Evolutionary conservation across 2,888 invertebrate genomes (phyloP).

Genomic region (Neocrepidodera transversa): DNA sequence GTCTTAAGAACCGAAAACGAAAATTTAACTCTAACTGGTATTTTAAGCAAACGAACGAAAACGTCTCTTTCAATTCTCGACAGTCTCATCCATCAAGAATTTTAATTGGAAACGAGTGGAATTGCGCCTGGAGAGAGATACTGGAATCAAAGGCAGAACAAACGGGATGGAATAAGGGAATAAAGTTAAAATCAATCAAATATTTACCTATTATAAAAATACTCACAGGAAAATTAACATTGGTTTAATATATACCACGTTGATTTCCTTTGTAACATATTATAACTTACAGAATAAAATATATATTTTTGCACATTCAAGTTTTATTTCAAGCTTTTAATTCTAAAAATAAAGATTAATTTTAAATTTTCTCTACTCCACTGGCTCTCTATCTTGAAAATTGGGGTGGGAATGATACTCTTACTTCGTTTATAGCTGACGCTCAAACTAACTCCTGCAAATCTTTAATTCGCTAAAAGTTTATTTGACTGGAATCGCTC

Average conservation of each 20-base stretch:
- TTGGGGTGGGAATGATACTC: slow-evolving; percentile 39
- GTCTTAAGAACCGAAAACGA: background rate
- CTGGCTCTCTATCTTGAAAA: slow-evolving; percentile 7
- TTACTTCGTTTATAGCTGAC: slow-evolving; percentile 40
- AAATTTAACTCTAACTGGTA: slow-evolving; percentile 6
- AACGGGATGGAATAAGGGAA: background rate
- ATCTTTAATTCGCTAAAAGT: slow-evolving; percentile 45
- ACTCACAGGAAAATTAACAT: background rate
- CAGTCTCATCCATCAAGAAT: slow-evolving; percentile 49
- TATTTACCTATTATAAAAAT: background rate
- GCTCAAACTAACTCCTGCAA: slow-evolving; percentile 35
- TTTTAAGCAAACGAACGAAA: slow-evolving; percentile 19
- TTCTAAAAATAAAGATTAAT: too few species aligned
- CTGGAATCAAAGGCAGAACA: background rate
- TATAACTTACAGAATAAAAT: too few species aligned
- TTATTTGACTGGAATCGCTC: slow-evolving; percentile 47
- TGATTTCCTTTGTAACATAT: too few species aligned
- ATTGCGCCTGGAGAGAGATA: slow-evolving; percentile 31
- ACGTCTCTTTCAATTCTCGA: slow-evolving; percentile 39
- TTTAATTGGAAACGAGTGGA: slow-evolving; percentile 50
- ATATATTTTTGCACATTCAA: too few species aligned
- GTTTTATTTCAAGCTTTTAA: too few species aligned
- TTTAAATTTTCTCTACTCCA: background rate
- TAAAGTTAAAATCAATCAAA: background rate
- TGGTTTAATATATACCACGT: too few species aligned